These are phyloP conservation scores for Prunella himalayana DNA, from an alignment of 2,113 vertebrate genomes.

Conservation along the genomic window DNA sequence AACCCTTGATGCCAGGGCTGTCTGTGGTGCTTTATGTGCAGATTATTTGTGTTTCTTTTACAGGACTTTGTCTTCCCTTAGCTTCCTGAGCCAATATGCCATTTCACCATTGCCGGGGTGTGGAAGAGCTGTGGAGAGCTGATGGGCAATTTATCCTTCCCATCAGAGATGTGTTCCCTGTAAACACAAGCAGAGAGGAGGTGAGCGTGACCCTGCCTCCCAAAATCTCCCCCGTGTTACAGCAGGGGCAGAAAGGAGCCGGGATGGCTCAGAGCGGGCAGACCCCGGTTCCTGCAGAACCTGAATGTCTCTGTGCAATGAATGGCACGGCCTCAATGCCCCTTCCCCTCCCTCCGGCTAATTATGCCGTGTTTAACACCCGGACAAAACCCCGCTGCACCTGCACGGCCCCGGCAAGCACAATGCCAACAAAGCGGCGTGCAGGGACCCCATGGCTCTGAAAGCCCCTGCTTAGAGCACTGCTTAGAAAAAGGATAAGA, in stretches of 20 bases:
- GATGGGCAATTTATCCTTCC: not conserved
- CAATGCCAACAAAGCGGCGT: constrained; percentile 55
- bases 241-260: not conserved
- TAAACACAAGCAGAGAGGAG: not conserved
- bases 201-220: not conserved
- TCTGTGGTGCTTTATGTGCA: not conserved
- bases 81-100: not conserved
- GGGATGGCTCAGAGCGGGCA: accelerated
- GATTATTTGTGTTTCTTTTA: not conserved
- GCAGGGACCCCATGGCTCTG: not conserved
- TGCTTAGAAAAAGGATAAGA: not conserved
- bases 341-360: not conserved
- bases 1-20: not conserved
- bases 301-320: not conserved
- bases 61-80: not conserved
- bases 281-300: not conserved
- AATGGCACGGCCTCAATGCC: not conserved
- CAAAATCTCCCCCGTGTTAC: not conserved
- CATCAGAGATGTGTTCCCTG: not conserved
- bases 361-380: constrained; percentile 22
- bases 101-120: not conserved
- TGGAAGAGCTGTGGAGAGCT: not conserved
- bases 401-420: constrained; percentile 50
- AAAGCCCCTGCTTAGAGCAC: not conserved
- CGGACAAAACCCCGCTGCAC: constrained; percentile 56